Conservation (phyloP, 1,140 invertebrate genomes). For the Cyphomyrmex costatus region DNA sequence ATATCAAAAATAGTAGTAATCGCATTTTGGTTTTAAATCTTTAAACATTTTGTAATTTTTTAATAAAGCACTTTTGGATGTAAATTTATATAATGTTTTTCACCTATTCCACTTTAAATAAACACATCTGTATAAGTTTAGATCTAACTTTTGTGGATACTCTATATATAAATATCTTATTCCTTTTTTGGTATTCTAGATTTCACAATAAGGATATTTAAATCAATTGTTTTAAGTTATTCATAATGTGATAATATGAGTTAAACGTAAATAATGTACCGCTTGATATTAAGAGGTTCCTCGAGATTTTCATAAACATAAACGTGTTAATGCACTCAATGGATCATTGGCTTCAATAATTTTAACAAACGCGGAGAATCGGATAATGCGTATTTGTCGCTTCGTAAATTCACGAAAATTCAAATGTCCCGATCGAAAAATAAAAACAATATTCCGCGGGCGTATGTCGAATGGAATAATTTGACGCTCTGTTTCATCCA, state of each 20-base stretch:
- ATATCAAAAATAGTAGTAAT: too few relatives aligned
- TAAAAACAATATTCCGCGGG: constrained; percentile 43
- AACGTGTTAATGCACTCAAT: constrained; percentile 4
- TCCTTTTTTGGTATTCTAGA: background rate
- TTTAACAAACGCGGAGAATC: constrained; percentile 44
- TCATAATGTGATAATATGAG: background rate
- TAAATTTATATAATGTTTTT: too few relatives aligned
- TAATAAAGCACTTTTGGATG: too few relatives aligned
- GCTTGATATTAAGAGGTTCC: background rate
- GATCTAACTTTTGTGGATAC: too few relatives aligned
- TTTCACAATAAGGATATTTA: background rate
- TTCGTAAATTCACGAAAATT: constrained; percentile 48
- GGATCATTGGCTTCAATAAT: constrained; percentile 27
- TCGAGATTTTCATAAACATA: background rate
- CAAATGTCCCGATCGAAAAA: constrained; percentile 36
- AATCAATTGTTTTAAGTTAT: background rate
- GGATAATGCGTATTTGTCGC: constrained; percentile 37
- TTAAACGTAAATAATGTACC: background rate
- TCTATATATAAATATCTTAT: background rate
- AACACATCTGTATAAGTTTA: too few relatives aligned
- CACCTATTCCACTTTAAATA: too few relatives aligned
- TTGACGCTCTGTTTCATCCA: constrained; percentile 60
- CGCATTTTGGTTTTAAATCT: too few relatives aligned
- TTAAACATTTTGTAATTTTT: too few relatives aligned
- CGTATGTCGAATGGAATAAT: constrained; percentile 55